Base-by-base conservation (phyloP, 2,888 invertebrate species). In the Apotomis betuletana region DNA sequence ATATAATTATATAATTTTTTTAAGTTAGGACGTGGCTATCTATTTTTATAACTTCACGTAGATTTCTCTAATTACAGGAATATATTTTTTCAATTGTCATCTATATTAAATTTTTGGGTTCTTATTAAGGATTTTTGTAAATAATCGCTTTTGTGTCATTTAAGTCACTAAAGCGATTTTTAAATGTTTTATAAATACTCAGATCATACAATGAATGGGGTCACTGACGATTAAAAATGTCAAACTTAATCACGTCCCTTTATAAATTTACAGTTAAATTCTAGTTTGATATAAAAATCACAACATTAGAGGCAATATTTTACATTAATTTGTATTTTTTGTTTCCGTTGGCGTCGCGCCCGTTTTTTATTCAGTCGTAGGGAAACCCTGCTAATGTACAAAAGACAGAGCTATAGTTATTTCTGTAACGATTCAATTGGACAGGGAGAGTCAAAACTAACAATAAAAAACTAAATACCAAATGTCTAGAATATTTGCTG, bases 291-390 rank as follows among this genome's bases (percentile, higher is more conserved):
- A 55, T 58, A 67, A 70, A 69, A 61, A 67, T 55, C 65, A 69
- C 59, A 67, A 62, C 51, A 73, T 67, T 36, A 38, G 51, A 54
- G 59, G 36, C 57, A 70, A 27, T 74, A 62, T 70, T 74, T 67
- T 63, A 67, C 74, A 70, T 46, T 70, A 63, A 74, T 70, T 63
- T 74, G 65, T 59, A 64, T 70, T 70, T 73, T 70, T 62, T 67
- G 61, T n/a, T 63, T n/a, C 13, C 5, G 58, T 59, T 74, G 67
- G 70, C 74, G 59, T 10, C 5, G 46, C 9, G 62, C 65, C 70
- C 51, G 52, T 54, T 58, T 68, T 63, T 58, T 68, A 68, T 49
- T 54, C 52, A 68, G 44, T 57, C 44, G 68, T 38, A 68, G 68
- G 72, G 68, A 71, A 68, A 54, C 67, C 71, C 71, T 67, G 61